Evolutionary conservation across 2,113 vertebrate genomes (phyloP).

Genomic region (Phylloscopus trochiloides): DNA sequence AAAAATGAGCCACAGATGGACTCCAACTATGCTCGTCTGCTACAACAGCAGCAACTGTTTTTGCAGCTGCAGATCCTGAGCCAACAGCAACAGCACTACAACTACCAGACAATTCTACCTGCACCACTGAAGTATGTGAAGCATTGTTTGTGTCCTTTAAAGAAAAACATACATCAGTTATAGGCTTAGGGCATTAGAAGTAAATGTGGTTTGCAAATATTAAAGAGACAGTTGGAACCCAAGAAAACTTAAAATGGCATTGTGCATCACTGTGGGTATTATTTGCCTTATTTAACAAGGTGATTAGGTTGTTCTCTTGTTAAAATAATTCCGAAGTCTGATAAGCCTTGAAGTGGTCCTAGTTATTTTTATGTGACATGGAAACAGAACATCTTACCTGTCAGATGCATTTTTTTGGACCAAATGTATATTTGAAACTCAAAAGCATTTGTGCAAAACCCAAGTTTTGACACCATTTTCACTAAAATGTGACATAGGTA

Average conservation of each 20-base stretch:
- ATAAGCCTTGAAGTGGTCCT: not conserved
- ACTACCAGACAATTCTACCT: constrained; percentile 86
- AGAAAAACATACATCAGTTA: not conserved
- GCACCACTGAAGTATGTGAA: constrained; percentile 84
- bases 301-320: not conserved
- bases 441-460: not conserved
- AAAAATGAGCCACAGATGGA: constrained; percentile 91
- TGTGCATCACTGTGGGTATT: not conserved
- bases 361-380: not conserved
- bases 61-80: constrained; percentile 89
- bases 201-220: not conserved
- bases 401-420: not conserved
- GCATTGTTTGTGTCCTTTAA: not conserved
- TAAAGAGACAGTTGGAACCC: not conserved
- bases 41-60: constrained; percentile 98
- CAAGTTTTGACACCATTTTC: not conserved
- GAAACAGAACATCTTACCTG: not conserved
- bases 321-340: not conserved
- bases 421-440: not conserved
- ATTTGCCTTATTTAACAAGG: not conserved
- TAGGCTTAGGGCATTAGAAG: not conserved
- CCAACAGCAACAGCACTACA: constrained; percentile 92
- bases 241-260: not conserved
- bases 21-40: constrained; percentile 92
- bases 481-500: not conserved